Base-by-base conservation (phyloP, 2,797 vertebrate species). In the Lerista edwardsae region DNA sequence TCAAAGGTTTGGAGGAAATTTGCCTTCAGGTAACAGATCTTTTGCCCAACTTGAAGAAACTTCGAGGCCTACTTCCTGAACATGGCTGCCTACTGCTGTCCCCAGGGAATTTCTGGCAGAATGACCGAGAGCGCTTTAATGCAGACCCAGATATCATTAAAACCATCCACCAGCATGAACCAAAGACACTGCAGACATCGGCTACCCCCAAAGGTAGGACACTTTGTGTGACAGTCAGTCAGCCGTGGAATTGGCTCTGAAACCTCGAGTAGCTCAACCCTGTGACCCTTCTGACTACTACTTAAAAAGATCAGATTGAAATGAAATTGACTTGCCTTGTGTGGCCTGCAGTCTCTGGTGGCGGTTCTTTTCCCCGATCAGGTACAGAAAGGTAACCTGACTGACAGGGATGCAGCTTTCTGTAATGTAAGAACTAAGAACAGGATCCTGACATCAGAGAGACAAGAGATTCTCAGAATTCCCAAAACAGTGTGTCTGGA, bases 41-140 rank as follows among this genome's bases (percentile, higher is more conserved):
- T 88, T 97, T 99, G 90, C 98, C 98, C 0, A 97, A 98, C 84
- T 95, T 99, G 61, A 96, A 95, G 89, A 97, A 97, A 89, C 97
- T 99, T 94, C 96, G 95, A 85, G 95, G 96, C 8, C 95, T 99
- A 62, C 97, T 99, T 36, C 98, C 98, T 0, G 98, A 99, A 79
- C 98, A 99, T 1, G 97, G 98, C 89, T 99, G 98, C 89, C 96
- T 99, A 77, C 93, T 99, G 31, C 96, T 99, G 6, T 99, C 98
- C 57, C 98, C 98, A 0, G 98, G 97, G 1, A 99, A 99, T 97
- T 99, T 99, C 95, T 99, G 98, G 98, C 98, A 99, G 95, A 99
- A 99, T 69, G 98, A 98, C 92, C 95, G 94, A 1, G 98, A 99
- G 69, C 95, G 95, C 64, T 99, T 99, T 34, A 97, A 97, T 21